These are phyloP conservation scores for Rhea americana DNA, from an alignment of 2,113 vertebrate genomes.

Conservation along the genomic window DNA sequence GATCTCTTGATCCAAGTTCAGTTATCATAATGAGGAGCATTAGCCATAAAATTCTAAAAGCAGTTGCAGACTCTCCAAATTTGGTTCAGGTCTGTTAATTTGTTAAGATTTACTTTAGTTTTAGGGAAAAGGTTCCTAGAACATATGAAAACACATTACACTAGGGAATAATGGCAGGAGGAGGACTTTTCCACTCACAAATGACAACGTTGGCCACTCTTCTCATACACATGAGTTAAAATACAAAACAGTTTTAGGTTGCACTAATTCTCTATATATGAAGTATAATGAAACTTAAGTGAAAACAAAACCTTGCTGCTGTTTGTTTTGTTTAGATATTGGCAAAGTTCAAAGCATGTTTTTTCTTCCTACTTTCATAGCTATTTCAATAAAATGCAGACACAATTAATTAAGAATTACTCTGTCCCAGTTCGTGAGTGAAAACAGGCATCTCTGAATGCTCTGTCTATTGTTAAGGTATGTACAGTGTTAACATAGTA, in stretches of 20 bases:
- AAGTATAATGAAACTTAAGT: conserved; percentile 61
- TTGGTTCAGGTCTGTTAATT: conserved; percentile 37
- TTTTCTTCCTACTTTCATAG: conserved; percentile 35
- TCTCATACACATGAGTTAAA: conserved; percentile 47
- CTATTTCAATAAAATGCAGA: conserved; percentile 41
- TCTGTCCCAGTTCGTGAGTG: conserved; percentile 8
- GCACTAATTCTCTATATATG: conserved; percentile 50
- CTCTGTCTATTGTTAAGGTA: conserved; percentile 13
- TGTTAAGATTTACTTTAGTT: conserved; percentile 33
- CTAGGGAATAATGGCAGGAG: conserved; percentile 22
- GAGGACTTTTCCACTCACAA: conserved; percentile 50
- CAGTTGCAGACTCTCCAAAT: background rate
- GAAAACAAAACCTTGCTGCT: conserved; percentile 65
- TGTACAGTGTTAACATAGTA: background rate
- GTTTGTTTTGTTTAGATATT: conserved; percentile 65
- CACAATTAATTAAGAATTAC: conserved; percentile 49
- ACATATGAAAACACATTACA: background rate
- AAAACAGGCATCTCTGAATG: conserved; percentile 34
- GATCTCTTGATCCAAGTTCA: background rate
- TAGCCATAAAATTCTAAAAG: background rate
- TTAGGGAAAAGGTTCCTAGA: background rate
- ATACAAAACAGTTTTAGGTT: conserved; percentile 51
- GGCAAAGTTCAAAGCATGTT: conserved; percentile 14
- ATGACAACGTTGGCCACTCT: conserved; percentile 10
- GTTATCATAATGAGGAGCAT: background rate